Evolutionary conservation across 2,113 vertebrate species (phyloP).

Genomic region (Pardalotus punctatus): DNA sequence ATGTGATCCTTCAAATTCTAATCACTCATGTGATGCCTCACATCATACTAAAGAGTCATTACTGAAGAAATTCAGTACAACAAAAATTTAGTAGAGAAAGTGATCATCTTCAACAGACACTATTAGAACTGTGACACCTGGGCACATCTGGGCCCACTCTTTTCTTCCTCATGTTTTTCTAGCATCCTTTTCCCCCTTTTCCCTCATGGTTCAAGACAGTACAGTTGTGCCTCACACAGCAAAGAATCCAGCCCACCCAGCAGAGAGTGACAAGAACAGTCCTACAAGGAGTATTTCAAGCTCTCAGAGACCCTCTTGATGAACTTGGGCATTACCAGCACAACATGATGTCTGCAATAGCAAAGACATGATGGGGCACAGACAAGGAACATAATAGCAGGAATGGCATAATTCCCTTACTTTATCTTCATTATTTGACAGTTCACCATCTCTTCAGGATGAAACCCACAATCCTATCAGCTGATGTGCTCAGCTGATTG

Average conservation of each 20-base stretch:
- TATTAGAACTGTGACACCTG: background rate
- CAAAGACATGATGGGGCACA: background rate
- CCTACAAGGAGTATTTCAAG: background rate
- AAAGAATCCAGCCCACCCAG: background rate
- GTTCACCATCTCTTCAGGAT: background rate
- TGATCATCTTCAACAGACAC: background rate
- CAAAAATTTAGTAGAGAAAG: background rate
- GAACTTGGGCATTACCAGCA: background rate
- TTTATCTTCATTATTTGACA: constrained; percentile 30
- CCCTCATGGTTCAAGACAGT: background rate
- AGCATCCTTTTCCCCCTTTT: background rate
- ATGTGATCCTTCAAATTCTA: background rate
- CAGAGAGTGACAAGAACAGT: background rate
- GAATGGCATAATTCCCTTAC: background rate
- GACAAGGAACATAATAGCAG: background rate
- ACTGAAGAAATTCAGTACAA: background rate
- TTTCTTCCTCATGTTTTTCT: background rate
- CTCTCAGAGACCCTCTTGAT: background rate
- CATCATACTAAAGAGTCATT: background rate
- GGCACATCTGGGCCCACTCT: background rate
- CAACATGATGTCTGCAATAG: background rate
- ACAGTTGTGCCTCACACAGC: background rate
- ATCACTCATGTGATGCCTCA: background rate
- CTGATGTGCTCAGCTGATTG: background rate
- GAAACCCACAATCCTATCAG: background rate